Percentiles rank a stretch among this genome's conserved stretches.
Evolutionary conservation across 2,888 invertebrate genomes (phyloP).

Genomic region (Onchidella celtica): DNA sequence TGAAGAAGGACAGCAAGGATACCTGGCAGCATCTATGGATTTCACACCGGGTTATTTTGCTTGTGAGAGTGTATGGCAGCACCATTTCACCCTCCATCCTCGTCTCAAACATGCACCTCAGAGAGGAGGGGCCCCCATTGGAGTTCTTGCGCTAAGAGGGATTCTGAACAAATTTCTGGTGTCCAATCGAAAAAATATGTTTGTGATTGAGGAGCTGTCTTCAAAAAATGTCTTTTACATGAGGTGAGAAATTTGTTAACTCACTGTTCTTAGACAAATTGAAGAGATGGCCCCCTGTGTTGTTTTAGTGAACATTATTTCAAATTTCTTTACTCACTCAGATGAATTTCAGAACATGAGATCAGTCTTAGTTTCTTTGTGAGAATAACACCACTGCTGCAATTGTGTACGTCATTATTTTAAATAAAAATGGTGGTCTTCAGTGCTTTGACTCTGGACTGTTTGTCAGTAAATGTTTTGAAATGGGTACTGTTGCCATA

Average conservation of each 20-base stretch:
- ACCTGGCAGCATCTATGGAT: slow-evolving; percentile 80
- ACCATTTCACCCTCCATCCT: slow-evolving; percentile 86
- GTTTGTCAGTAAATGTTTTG: too few relatives aligned
- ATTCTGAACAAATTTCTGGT: slow-evolving; percentile 87
- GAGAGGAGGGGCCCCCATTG: slow-evolving; percentile 56
- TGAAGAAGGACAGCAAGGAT: slow-evolving; percentile 67
- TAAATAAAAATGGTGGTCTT: too few relatives aligned
- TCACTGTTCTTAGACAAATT: neutral
- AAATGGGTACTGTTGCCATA: too few relatives aligned
- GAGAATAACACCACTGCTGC: too few relatives aligned
- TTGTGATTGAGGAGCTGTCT: slow-evolving; percentile 85
- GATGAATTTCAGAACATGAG: too few relatives aligned
- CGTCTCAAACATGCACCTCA: slow-evolving; percentile 82
- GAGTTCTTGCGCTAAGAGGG: slow-evolving; percentile 84
- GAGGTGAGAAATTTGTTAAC: slow-evolving; percentile 59
- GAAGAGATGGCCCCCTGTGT: too few relatives aligned
- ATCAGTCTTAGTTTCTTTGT: too few relatives aligned
- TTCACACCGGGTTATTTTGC: slow-evolving; percentile 87
- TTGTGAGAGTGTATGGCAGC: slow-evolving; percentile 88
- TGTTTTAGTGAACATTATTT: neutral
- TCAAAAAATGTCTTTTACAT: slow-evolving; percentile 77
- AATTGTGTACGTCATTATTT: too few relatives aligned
- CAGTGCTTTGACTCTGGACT: too few relatives aligned
- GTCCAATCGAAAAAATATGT: slow-evolving; percentile 88
- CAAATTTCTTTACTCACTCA: too few relatives aligned